phyloP scores from a whole-genome alignment of 1,140 invertebrate species.

The Drosophila bocqueti region DNA sequence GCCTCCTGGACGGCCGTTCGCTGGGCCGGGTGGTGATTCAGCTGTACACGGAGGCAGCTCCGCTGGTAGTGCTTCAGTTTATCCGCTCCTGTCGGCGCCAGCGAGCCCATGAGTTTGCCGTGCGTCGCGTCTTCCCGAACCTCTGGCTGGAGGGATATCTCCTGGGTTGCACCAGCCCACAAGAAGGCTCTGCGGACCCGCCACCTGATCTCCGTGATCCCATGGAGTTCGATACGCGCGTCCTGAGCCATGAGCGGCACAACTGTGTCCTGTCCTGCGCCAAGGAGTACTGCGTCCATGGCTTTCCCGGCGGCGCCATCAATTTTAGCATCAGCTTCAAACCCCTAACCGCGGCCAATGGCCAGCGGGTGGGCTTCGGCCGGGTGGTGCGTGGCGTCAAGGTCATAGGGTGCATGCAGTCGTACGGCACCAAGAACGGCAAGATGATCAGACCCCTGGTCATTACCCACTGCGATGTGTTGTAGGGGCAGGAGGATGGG shows the following conservation, averaged over 20 bases:
- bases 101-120: constrained; percentile 31
- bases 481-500: constrained; percentile 2
- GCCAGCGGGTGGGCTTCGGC: constrained; percentile 63
- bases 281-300: constrained; percentile 48
- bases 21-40: constrained; percentile 56
- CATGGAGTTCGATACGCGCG: constrained; percentile 55
- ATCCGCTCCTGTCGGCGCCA: constrained; percentile 45
- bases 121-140: constrained; percentile 45
- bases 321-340: constrained; percentile 66
- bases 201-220: neutral
- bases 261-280: constrained; percentile 47
- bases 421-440: constrained; percentile 49
- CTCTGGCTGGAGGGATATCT: constrained; percentile 64
- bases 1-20: constrained; percentile 25
- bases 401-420: constrained; percentile 45
- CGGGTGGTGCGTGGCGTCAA: constrained; percentile 44
- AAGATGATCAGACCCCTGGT: constrained; percentile 32
- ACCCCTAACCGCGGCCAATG: constrained; percentile 49
- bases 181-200: neutral
- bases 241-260: constrained; percentile 35
- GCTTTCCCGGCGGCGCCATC: constrained; percentile 45
- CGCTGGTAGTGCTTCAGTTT: constrained; percentile 58
- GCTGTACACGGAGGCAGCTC: constrained; percentile 62
- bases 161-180: neutral
- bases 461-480: constrained; percentile 46